phyloP scores from a whole-genome alignment of 2,113 vertebrate species.

The Buteo buteo region DNA sequence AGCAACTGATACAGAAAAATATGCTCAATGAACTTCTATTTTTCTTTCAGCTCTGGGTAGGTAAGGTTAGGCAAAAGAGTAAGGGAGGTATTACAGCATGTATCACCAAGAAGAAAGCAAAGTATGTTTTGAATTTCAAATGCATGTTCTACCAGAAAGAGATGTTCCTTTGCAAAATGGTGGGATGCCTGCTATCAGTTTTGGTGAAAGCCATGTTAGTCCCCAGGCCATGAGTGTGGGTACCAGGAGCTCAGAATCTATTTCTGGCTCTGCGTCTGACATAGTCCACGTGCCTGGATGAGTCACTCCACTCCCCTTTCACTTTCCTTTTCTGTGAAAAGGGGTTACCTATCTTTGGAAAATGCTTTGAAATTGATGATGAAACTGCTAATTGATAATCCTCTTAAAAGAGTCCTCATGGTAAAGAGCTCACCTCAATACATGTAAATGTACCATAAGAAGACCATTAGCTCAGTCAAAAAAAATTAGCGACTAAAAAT shows the following conservation, averaged over 20 bases:
- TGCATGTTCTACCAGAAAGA: neutral
- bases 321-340: conserved; percentile 52
- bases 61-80: neutral
- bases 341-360: neutral
- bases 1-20: neutral
- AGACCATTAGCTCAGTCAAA: neutral
- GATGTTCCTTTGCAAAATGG: neutral
- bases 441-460: neutral
- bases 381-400: neutral
- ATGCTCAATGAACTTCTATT: neutral
- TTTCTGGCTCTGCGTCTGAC: neutral
- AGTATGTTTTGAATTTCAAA: neutral
- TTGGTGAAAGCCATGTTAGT: neutral
- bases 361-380: neutral
- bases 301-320: neutral
- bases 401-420: neutral
- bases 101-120: neutral
- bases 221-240: neutral
- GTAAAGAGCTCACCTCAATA: neutral
- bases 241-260: neutral
- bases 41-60: neutral
- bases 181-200: neutral
- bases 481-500: neutral
- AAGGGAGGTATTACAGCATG: neutral
- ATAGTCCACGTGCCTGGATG: neutral